These are phyloP conservation scores for Cynaeus angustus DNA, from an alignment of 2,888 invertebrate species.

Conservation along the genomic window DNA sequence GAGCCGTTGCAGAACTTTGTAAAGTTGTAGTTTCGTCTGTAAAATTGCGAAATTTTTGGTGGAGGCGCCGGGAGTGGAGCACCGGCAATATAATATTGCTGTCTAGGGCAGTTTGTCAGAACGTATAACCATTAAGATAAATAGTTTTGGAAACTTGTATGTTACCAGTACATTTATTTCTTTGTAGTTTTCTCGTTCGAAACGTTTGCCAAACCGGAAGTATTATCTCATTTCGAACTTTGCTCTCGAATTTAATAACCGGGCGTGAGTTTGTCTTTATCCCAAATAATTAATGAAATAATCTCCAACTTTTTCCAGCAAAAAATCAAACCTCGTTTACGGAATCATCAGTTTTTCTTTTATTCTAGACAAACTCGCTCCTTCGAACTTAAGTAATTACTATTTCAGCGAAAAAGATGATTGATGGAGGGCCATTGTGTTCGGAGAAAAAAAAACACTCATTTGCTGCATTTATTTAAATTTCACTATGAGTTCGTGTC, in stretches of 20 bases:
- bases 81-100: conserved; percentile 14
- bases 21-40: conserved; percentile 8
- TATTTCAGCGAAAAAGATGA: conserved; percentile 54
- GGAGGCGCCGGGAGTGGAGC: conserved; percentile 31
- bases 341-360: conserved; percentile 38
- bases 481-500: conserved; percentile 9
- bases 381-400: conserved; percentile 50
- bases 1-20: background rate
- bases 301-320: conserved; percentile 31
- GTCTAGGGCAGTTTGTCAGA: conserved; percentile 21
- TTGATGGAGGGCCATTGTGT: conserved; percentile 48
- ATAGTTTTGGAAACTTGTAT: conserved; percentile 23
- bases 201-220: conserved; percentile 24
- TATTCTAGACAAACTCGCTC: conserved; percentile 28
- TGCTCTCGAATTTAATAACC: conserved; percentile 28
- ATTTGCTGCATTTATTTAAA: conserved; percentile 30
- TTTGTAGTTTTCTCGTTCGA: conserved; percentile 20
- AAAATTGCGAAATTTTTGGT: conserved; percentile 18
- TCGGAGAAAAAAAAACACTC: conserved; percentile 7
- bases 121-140: conserved; percentile 25
- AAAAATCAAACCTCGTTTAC: conserved; percentile 45
- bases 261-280: conserved; percentile 3
- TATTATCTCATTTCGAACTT: conserved; percentile 25
- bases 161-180: conserved; percentile 29
- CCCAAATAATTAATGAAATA: conserved; percentile 46